phyloP scores from a whole-genome alignment of 2,113 vertebrate genomes.

The Bungarus multicinctus region DNA sequence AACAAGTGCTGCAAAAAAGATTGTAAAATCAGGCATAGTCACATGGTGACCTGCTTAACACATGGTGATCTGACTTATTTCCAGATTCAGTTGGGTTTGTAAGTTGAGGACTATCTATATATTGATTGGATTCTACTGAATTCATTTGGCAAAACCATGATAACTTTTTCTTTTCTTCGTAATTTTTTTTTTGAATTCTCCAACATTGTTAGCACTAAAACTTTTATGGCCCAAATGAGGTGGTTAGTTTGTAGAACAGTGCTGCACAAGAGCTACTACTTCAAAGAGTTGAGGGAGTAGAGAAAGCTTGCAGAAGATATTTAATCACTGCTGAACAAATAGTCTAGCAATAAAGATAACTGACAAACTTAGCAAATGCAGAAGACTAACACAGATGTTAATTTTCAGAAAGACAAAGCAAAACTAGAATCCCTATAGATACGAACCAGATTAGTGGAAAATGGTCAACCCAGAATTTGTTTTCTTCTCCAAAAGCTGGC shows the following conservation, averaged over 20 bases:
- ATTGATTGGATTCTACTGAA: conserved; percentile 58
- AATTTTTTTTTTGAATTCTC: conserved; percentile 17
- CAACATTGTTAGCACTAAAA: conserved; percentile 63
- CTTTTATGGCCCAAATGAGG: conserved; percentile 60
- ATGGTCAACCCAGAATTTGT: neutral
- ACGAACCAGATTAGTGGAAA: neutral
- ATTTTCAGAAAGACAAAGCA: neutral
- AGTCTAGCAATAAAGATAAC: conserved; percentile 66
- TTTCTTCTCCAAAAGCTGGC: neutral
- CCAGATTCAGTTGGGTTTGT: neutral
- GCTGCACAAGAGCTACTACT: conserved; percentile 47
- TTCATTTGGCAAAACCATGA: conserved; percentile 62
- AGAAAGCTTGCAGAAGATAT: conserved; percentile 44
- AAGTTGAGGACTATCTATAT: conserved; percentile 15
- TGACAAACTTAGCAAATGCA: neutral
- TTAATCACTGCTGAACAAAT: conserved; percentile 58
- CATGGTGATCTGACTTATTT: neutral
- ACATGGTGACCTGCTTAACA: neutral
- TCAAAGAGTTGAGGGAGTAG: conserved; percentile 58
- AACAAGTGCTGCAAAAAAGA: neutral
- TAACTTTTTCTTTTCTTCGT: conserved; percentile 38
- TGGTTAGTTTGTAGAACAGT: conserved; percentile 14
- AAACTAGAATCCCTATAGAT: neutral
- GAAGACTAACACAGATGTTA: conserved; percentile 1
- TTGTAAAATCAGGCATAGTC: neutral